A percentile compares a stretch with the other conserved stretches of the same genome.
phyloP scores from a whole-genome alignment of 2,888 invertebrate genomes.

The Leucania comma region DNA sequence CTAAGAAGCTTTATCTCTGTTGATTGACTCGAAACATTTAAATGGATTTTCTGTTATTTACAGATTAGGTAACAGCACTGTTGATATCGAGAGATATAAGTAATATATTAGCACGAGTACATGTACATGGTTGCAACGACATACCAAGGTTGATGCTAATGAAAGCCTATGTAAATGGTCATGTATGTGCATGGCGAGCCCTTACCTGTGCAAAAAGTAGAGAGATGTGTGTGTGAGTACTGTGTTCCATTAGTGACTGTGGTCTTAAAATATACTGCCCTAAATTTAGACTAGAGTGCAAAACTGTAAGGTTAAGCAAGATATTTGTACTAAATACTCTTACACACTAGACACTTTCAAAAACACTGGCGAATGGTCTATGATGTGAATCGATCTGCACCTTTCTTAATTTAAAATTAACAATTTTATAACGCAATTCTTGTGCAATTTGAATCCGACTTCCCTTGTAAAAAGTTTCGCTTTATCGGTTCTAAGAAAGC shows the following conservation, averaged over 20 bases:
- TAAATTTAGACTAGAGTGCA: background rate
- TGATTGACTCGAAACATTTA: conserved; percentile 4
- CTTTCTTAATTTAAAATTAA: conserved; percentile 24
- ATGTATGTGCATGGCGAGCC: background rate
- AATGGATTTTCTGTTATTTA: conserved; percentile 27
- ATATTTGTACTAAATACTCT: background rate
- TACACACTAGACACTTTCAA: conserved; percentile 1
- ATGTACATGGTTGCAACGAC: background rate
- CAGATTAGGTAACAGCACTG: conserved; percentile 22
- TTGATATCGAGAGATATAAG: conserved; percentile 1
- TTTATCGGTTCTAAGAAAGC: background rate
- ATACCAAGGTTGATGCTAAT: background rate
- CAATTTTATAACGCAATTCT: background rate
- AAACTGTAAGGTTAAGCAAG: background rate
- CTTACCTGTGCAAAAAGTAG: background rate
- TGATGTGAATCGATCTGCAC: background rate
- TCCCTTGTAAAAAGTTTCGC: conserved; percentile 2
- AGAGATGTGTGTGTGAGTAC: no score
- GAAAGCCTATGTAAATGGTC: background rate
- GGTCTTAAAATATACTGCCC: background rate
- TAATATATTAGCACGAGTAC: background rate
- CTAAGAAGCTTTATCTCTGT: conserved; percentile 27
- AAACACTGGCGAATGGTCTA: background rate
- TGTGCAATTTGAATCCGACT: background rate
- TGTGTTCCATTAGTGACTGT: background rate